Percentiles rank a stretch among this genome's conserved stretches.
These are phyloP conservation scores for Sarcophaga bullata DNA, from an alignment of 1,140 invertebrate species.

Conservation along the genomic window DNA sequence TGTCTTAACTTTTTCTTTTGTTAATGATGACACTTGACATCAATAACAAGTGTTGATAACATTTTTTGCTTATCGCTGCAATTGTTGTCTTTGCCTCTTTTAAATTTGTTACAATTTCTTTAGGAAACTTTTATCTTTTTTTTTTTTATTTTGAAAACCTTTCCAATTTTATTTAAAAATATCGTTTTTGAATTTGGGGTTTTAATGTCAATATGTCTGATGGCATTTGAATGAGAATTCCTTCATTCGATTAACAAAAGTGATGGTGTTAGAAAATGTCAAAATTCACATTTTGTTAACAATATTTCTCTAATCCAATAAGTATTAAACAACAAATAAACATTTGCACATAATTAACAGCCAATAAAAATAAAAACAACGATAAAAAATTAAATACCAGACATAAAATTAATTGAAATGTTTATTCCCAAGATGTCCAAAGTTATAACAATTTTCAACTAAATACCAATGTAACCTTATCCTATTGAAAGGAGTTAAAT, in stretches of 20 bases:
- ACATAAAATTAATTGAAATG: no score
- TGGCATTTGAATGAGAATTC: not conserved
- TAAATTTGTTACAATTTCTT: constrained; percentile 32
- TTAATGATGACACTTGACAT: constrained; percentile 11
- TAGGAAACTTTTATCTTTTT: not conserved
- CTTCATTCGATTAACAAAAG: not conserved
- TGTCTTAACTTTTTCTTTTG: no score
- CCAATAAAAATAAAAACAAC: no score
- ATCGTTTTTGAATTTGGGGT: not conserved
- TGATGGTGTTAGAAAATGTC: not conserved
- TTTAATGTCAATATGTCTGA: constrained; percentile 12
- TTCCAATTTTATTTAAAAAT: not conserved
- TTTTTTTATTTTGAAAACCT: not conserved
- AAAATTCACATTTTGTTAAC: no score
- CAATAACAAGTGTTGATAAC: constrained; percentile 9
- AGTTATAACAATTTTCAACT: no score
- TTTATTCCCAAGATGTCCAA: no score
- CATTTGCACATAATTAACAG: no score
- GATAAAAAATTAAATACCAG: no score
- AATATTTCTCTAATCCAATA: no score
- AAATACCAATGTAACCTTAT: no score
- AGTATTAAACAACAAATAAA: no score
- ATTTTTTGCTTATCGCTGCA: not conserved
- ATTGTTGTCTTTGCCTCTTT: not conserved
- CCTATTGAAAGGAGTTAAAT: no score